These are phyloP conservation scores for Momotus momota DNA, from an alignment of 2,797 vertebrate species.

Conservation along the genomic window DNA sequence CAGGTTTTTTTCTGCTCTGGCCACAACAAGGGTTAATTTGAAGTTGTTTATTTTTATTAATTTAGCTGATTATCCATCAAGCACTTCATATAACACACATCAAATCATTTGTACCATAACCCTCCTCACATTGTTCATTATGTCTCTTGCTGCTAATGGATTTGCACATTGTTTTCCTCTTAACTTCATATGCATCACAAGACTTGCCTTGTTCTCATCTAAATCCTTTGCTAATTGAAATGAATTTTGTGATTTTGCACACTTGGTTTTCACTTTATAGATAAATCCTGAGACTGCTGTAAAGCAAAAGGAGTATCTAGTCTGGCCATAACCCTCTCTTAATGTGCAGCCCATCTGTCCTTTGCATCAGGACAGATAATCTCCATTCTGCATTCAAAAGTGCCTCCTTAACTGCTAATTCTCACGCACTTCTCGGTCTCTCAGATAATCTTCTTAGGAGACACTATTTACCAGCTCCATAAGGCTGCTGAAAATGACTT, in stretches of 20 bases:
- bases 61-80: not conserved
- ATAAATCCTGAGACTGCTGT: not conserved
- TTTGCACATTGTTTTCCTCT: not conserved
- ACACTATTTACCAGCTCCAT: not conserved
- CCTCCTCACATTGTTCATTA: not conserved
- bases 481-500: not conserved
- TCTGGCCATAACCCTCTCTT: not conserved
- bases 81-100: not conserved
- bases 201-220: not conserved
- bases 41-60: not conserved
- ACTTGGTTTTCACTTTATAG: not conserved
- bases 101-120: not conserved
- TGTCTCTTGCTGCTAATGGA: not conserved
- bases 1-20: not conserved
- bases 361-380: slow-evolving; percentile 15
- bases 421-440: not conserved
- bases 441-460: slow-evolving; percentile 6
- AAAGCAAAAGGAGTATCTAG: slow-evolving; percentile 21
- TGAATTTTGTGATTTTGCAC: not conserved
- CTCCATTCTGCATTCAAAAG: slow-evolving; percentile 19
- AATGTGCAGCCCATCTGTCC: not conserved
- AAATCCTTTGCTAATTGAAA: not conserved
- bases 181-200: not conserved
- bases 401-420: slow-evolving; percentile 35
- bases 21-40: not conserved